phyloP scores from a whole-genome alignment of 2,113 vertebrate species.

The Archocentrus centrarchus region DNA sequence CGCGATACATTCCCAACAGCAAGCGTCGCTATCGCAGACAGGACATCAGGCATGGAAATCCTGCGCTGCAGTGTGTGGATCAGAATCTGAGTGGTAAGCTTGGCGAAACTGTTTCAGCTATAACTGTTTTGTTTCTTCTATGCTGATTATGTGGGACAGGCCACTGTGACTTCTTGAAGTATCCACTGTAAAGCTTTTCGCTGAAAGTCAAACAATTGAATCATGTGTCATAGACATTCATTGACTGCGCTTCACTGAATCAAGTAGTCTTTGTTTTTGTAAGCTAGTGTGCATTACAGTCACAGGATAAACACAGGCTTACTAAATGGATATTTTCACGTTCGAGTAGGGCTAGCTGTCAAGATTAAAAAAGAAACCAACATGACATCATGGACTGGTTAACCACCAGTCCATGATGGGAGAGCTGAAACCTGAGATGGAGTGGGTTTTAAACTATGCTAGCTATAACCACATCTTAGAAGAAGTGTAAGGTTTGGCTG shows the following conservation, averaged over 20 bases:
- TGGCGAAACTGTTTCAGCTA: background rate
- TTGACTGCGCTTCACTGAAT: background rate
- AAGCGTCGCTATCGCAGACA: constrained; percentile 89
- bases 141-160: background rate
- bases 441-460: background rate
- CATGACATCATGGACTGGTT: constrained; percentile 10
- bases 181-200: background rate
- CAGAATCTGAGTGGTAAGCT: constrained; percentile 87
- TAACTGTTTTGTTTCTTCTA: background rate
- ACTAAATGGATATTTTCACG: background rate
- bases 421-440: background rate
- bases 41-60: constrained; percentile 85
- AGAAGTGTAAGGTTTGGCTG: background rate
- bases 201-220: background rate
- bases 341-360: background rate
- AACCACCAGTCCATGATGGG: constrained; percentile 1
- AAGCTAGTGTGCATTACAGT: background rate
- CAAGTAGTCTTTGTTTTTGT: constrained; percentile 2
- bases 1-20: constrained; percentile 78
- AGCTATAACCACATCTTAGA: background rate
- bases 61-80: constrained; percentile 88
- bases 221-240: background rate
- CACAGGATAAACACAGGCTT: background rate
- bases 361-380: background rate
- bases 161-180: background rate